Conservation (phyloP, 2,797 vertebrate genomes). For the Neoniphon sammara region DNA sequence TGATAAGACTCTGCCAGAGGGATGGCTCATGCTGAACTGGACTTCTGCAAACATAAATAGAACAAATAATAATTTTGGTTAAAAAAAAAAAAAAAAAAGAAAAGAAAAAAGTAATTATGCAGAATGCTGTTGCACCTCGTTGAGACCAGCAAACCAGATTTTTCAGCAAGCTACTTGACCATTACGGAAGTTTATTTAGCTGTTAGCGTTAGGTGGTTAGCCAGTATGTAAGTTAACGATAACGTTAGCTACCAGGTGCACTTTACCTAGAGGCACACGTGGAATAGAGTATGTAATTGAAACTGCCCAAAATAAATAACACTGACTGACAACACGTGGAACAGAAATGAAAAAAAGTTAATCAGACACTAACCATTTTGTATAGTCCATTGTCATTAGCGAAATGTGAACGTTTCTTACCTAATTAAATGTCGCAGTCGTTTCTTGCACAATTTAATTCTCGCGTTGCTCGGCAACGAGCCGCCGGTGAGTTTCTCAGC, state of each 20-base stretch:
- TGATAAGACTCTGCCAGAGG: slow-evolving; percentile 40
- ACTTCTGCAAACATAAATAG: slow-evolving; percentile 47
- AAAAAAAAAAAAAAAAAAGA: too few relatives aligned
- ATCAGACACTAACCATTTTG: not conserved
- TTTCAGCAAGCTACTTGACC: too few relatives aligned
- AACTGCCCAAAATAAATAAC: not conserved
- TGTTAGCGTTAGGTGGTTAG: not conserved
- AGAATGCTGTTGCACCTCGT: not conserved
- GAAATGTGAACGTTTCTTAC: slow-evolving; percentile 26
- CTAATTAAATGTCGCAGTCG: not conserved
- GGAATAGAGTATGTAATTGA: not conserved
- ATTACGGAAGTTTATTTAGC: not conserved
- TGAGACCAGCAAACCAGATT: too few relatives aligned
- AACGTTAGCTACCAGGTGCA: slow-evolving; percentile 30
- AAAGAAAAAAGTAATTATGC: too few relatives aligned
- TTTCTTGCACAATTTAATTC: not conserved
- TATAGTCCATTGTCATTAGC: not conserved
- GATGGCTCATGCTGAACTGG: slow-evolving; percentile 56
- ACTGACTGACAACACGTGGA: not conserved
- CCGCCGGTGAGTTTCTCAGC: slow-evolving; percentile 21
- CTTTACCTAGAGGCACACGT: slow-evolving; percentile 17
- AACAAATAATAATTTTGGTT: too few relatives aligned
- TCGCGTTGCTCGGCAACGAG: slow-evolving; percentile 68
- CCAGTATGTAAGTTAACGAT: not conserved
- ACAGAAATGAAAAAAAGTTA: not conserved